Base-by-base conservation (phyloP, 2,113 vertebrate species). In the Notarius lentiginosus region DNA sequence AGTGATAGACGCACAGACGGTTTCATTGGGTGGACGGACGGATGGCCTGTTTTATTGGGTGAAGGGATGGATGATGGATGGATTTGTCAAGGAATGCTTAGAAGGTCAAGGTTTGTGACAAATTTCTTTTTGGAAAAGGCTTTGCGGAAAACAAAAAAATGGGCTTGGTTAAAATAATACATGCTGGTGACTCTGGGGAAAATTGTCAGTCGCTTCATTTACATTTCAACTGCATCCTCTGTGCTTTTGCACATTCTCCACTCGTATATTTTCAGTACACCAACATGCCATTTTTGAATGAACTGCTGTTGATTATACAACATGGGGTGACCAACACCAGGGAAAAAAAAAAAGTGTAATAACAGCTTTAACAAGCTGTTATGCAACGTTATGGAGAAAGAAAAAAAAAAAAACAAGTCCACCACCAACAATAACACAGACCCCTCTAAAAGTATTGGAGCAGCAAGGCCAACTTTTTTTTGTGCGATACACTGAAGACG, bases 121-220 rank as follows among this genome's bases (percentile, higher is more conserved):
- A 49, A 75, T 47, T 22, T 75, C 41, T 24, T 41, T 49, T 24
- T 20, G 72, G 41, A 49, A 10, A 24, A 76, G 51, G 3, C 73
- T 55, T 77, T n/a, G 41, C 51, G 24, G n/a, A n/a, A 77, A 77
- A 34, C 2, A 77, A 77, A 76, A 24, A 24, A 51, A 77, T 7
- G 3, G 12, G 14, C n/a, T 27, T 27, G 15, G 47, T n/a, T 77
- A 14, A 27, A 77, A 53, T 77, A 27, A 75, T 75, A 56, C 82
- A 75, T 27, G 53, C 55, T 84, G 55, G 20, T 18, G 70, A 47
- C 11, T 47, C 70, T 49, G 24, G 55, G 34, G 76, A 51, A 72
- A 49, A 61, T 24, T 63, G 70, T 34, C 83, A 84, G 56, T 20
- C n/a, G 70, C 24, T 15, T 84, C 56, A 84, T 76, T 84, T 72